Evolutionary conservation across 2,888 invertebrate genomes (phyloP).

Genomic region (Hirtodrosophila trivittata): DNA sequence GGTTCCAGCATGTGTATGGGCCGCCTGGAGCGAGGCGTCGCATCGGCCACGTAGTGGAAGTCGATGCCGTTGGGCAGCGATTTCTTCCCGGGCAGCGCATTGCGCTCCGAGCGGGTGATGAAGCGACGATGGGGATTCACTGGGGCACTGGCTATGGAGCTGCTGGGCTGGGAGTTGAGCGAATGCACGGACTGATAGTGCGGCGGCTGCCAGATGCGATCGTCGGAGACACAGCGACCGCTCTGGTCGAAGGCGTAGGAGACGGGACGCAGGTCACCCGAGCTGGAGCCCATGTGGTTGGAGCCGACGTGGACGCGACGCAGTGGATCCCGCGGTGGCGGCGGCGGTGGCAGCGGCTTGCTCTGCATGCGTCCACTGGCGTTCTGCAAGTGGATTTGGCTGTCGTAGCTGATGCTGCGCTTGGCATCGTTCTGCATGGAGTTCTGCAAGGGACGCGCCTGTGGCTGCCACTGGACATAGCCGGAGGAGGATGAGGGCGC

Average conservation of each 20-base stretch:
- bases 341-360: constrained; percentile 88
- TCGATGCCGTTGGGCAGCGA: constrained; percentile 84
- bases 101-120: constrained; percentile 80
- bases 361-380: constrained; percentile 63
- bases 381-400: constrained; percentile 82
- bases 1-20: constrained; percentile 87
- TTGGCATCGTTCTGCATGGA: constrained; percentile 76
- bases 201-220: constrained; percentile 82
- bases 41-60: constrained; percentile 89
- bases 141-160: constrained; percentile 61
- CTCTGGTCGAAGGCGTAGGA: constrained; percentile 85
- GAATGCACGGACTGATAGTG: constrained; percentile 82
- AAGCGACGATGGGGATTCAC: constrained; percentile 71
- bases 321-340: constrained; percentile 91
- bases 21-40: constrained; percentile 89
- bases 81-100: constrained; percentile 79
- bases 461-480: constrained; percentile 79
- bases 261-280: constrained; percentile 84
- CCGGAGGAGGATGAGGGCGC: constrained; percentile 35
- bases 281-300: constrained; percentile 63
- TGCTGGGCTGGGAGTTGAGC: constrained; percentile 71
- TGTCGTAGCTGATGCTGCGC: constrained; percentile 83
- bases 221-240: constrained; percentile 83
- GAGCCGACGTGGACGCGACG: constrained; percentile 85
- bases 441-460: constrained; percentile 76